Conservation (phyloP, 2,888 invertebrate genomes). For the Smittia aterrima region DNA sequence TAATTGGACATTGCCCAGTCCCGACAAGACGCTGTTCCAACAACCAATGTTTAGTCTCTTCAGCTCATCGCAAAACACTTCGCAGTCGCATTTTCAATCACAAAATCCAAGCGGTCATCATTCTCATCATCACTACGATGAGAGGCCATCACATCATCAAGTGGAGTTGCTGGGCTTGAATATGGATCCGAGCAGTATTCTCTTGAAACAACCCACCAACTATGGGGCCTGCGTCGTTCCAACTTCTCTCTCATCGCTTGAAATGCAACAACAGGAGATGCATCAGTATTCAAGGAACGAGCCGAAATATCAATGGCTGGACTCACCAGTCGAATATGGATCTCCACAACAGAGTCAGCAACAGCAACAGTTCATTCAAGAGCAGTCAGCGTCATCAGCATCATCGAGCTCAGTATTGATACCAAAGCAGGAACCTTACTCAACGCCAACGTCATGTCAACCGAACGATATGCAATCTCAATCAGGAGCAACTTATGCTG, state of each 20-base stretch:
- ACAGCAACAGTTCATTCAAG: conserved; percentile 55
- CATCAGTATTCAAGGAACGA: conserved; percentile 58
- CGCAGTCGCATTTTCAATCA: conserved; percentile 59
- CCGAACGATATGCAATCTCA: conserved; percentile 46
- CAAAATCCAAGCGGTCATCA: conserved; percentile 50
- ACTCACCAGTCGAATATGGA: conserved; percentile 57
- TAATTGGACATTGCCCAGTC: conserved; percentile 71
- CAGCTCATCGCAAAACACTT: conserved; percentile 57
- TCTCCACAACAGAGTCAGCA: conserved; percentile 52
- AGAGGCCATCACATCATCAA: conserved; percentile 52
- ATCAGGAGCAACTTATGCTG: conserved; percentile 57
- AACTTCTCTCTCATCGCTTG: conserved; percentile 54
- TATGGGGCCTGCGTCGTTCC: conserved; percentile 59
- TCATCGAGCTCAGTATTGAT: conserved; percentile 57
- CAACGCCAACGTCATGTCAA: conserved; percentile 44
- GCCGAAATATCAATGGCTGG: conserved; percentile 69
- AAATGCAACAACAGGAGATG: conserved; percentile 54
- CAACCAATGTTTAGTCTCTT: conserved; percentile 65
- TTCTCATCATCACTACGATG: conserved; percentile 53
- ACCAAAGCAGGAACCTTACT: conserved; percentile 68
- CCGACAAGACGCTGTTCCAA: conserved; percentile 64
- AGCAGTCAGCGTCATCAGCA: conserved; percentile 57
- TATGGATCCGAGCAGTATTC: conserved; percentile 60
- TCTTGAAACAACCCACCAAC: conserved; percentile 64
- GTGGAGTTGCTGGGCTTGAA: conserved; percentile 61